phyloP scores from a whole-genome alignment of 2,888 invertebrate genomes.

The Diachrysia chrysitis region DNA sequence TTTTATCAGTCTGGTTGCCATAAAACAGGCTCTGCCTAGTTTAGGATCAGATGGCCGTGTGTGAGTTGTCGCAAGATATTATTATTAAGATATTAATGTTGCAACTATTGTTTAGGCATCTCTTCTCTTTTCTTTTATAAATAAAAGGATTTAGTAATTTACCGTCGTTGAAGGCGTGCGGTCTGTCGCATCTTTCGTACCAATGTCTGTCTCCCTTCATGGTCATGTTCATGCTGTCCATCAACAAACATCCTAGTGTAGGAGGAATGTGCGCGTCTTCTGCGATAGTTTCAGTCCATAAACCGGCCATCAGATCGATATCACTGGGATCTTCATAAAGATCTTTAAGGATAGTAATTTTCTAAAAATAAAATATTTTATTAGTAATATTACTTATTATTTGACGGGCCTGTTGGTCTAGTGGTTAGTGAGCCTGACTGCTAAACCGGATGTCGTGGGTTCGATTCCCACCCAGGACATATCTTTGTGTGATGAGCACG shows the following conservation, averaged over 20 bases:
- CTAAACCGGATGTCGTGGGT: too few species aligned
- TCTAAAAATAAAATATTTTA: background rate
- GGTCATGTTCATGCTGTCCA: background rate
- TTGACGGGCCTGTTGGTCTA: too few species aligned
- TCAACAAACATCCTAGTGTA: background rate
- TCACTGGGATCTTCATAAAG: constrained; percentile 1
- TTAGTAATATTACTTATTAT: too few species aligned
- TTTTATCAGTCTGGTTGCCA: too few species aligned
- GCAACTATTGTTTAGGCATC: background rate
- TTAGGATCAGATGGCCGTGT: too few species aligned
- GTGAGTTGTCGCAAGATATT: too few species aligned
- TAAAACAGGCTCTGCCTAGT: too few species aligned
- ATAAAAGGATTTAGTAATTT: background rate
- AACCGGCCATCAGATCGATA: constrained; percentile 9
- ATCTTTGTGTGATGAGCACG: too few species aligned
- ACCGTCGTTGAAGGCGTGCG: background rate
- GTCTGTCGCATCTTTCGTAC: background rate
- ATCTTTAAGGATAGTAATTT: background rate
- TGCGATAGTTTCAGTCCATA: background rate
- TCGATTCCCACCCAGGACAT: too few species aligned
- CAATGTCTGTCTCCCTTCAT: background rate
- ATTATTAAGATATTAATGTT: too few species aligned
- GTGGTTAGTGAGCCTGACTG: too few species aligned
- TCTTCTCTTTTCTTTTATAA: background rate
- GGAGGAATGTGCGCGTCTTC: background rate